A percentile compares a stretch with the other conserved stretches of the same genome.
Conservation (phyloP, 2,113 vertebrate genomes). For the Podarcis raffonei region DNA sequence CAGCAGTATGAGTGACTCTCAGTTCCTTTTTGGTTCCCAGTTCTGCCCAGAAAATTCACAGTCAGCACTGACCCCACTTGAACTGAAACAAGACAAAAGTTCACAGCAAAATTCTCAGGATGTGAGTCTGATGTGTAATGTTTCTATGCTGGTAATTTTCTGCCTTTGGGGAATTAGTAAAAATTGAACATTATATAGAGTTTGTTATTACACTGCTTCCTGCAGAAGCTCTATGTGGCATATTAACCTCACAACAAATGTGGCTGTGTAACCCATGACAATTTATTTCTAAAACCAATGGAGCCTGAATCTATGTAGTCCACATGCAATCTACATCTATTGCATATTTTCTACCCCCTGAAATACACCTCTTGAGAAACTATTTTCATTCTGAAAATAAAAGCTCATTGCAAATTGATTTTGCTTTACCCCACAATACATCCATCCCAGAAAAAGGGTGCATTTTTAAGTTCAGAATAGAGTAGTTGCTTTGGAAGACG, state of each 20-base stretch:
- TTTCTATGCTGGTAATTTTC: conserved; percentile 9
- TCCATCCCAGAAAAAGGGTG: too few species aligned
- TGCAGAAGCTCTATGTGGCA: neutral
- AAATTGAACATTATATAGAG: conserved; percentile 6
- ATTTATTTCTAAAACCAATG: too few species aligned
- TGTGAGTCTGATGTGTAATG: conserved; percentile 72
- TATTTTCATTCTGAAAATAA: too few species aligned
- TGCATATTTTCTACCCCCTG: too few species aligned
- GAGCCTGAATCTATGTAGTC: too few species aligned
- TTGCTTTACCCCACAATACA: too few species aligned
- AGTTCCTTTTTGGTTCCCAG: conserved; percentile 90
- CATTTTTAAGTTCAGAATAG: too few species aligned
- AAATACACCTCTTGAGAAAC: too few species aligned
- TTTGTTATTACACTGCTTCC: neutral
- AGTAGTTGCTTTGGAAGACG: too few species aligned
- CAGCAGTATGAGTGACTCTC: conserved; percentile 86
- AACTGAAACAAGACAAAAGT: conserved; percentile 71
- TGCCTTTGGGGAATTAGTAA: conserved; percentile 24
- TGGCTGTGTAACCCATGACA: too few species aligned
- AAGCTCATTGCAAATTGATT: too few species aligned
- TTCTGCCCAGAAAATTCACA: conserved; percentile 86
- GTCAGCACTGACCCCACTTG: conserved; percentile 72
- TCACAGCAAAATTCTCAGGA: conserved; percentile 88
- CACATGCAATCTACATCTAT: too few species aligned
- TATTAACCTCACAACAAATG: neutral